Base-by-base conservation (phyloP, 35 echinoderm and acorn worm genomes). In the Heliocidaris erythrogramma region DNA sequence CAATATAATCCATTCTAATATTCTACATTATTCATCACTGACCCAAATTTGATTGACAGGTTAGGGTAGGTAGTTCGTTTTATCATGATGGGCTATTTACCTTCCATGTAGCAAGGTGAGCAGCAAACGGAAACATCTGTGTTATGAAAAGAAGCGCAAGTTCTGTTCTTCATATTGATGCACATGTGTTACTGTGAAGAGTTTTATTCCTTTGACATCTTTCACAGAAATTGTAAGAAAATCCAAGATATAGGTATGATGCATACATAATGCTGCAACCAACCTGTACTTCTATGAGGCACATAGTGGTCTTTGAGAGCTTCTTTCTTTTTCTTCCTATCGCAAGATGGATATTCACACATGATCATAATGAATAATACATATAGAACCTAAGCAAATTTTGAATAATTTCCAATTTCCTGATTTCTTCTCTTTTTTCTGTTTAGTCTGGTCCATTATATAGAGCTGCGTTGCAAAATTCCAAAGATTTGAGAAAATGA, bases 181-280 rank as follows among this genome's bases (percentile, higher is more conserved):
- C 24, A 56, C 49, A 52, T 5, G 11, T 42, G 35, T 56, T 14
- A 56, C 49, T 52, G 49, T 52, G 14, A 65, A 65, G 60, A 52
- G 49, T 71, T 27, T 27, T 5, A n/a, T 4, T n/a, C 13, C 10
- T 56, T 21, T 78, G 65, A 7, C 65, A 27, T 78, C 27, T 71
- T 78, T 78, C 65, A 21, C 27, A 27, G 24, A 78, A 11, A 56
- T 27, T n/a, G 65, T 78, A 78, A 27, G 5, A n/a, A 12, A 78
- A 78, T 7, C 65, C 65, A 78, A 27, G 65, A 78, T 27, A 27
- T 78, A 8, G 52, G 14, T 78, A 78, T 78, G 18, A 78, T 78
- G 65, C 52, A 78, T 78, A 89, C 87, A 89, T 89, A 89, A 89
- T 89, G 87, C 87, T 89, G 87, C 87, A 89, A 48, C 29, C 87